These are phyloP conservation scores for Prietella phreatophila DNA, from an alignment of 2,113 vertebrate species.

Conservation along the genomic window DNA sequence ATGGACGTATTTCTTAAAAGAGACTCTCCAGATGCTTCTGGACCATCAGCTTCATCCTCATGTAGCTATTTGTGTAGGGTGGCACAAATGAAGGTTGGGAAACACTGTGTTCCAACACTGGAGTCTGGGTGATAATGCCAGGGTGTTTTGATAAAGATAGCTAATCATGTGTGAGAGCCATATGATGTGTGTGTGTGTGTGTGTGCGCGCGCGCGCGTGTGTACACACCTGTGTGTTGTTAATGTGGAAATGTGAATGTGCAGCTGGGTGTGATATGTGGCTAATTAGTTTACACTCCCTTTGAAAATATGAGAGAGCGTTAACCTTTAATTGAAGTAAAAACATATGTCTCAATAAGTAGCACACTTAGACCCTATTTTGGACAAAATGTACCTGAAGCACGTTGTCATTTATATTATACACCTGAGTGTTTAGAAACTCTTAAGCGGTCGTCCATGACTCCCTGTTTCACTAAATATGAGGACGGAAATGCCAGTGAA, in stretches of 20 bases:
- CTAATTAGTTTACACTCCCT: neutral
- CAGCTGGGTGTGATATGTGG: neutral
- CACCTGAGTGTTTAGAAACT: neutral
- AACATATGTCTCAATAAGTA: neutral
- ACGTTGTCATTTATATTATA: neutral
- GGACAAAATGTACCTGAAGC: neutral
- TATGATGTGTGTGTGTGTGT: neutral
- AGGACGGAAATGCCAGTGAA: neutral
- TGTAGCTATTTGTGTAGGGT: too few species aligned
- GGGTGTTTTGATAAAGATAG: neutral
- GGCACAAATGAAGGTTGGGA: too few species aligned
- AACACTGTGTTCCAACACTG: too few species aligned
- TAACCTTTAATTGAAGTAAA: neutral
- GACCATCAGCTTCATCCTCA: too few species aligned
- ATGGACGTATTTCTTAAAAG: too few species aligned
- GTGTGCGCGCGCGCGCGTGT: too few species aligned
- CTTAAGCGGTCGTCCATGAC: neutral
- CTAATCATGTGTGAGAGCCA: neutral
- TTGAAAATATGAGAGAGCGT: neutral
- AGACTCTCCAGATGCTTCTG: too few species aligned
- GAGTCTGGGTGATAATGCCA: neutral
- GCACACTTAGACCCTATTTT: neutral
- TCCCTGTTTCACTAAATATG: neutral
- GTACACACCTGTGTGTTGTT: neutral
- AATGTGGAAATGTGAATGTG: neutral